Base-by-base conservation (phyloP, 2,888 invertebrate genomes). In the Mimachlamys varia region DNA sequence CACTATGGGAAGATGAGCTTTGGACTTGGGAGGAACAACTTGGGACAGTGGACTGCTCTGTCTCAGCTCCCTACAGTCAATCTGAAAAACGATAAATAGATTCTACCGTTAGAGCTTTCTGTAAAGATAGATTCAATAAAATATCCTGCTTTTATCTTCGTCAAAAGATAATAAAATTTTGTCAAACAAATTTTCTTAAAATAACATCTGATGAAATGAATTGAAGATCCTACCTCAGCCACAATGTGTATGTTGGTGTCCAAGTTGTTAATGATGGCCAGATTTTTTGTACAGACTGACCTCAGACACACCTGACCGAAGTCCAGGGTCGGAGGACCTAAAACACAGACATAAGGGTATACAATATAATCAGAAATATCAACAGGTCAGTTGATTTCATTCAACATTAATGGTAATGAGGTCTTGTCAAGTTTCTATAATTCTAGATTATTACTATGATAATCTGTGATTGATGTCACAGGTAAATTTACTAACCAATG, bases 31-130 rank as follows among this genome's bases (percentile, higher is more conserved):
- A 10, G 96, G 96, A 15, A 97, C 94, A 13, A 97, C 96, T 91
- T 97, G 96, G 50, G 96, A 96, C 87, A 97, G 92, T 0, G 96
- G 96, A 91, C 96, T 96, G 89, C 96, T 96, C 92, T 96, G 96
- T 50, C 96, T 94, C 58, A 97, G 92, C 91, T 97, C 96, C 19
- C 95, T 93, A 90, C 96, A 96, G 92, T 96, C 96, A 94, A 96
- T 95, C 96, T 96, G 92, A 10, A 93, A 92, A 62, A 17, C 89
- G 15, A 27, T 19, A n/a, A n/a, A 13, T 33, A 33, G 15, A 33
- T 76, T 76, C 12, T 15, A 76, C 33, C 27, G 12, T 62, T 22
- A 76, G 15, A 33, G 27, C 27, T 33, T 12, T 76, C 76, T 76
- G 10, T 76, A 3, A 33, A 33, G 1, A 76, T 1, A 76, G 27